Evolutionary conservation across 2,113 vertebrate species (phyloP).

Genomic region (Talpa occidentalis): DNA sequence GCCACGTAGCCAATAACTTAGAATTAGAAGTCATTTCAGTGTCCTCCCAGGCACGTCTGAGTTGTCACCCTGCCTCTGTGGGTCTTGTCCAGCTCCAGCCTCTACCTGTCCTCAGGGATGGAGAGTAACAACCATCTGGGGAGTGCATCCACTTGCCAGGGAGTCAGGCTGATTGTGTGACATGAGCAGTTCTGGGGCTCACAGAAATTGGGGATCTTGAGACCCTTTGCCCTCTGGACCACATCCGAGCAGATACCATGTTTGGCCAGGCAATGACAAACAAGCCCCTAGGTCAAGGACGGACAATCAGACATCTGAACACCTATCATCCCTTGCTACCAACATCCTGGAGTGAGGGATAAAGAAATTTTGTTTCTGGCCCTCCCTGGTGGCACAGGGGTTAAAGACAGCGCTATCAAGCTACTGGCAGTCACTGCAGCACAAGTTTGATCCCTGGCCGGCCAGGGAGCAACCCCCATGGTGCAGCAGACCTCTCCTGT

Average conservation of each 20-base stretch:
- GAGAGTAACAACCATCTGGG: not conserved
- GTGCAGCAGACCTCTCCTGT: too few species aligned
- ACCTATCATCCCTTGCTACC: accelerated
- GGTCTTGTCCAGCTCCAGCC: not conserved
- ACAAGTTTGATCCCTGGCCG: too few species aligned
- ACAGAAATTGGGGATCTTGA: not conserved
- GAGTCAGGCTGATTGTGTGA: accelerated
- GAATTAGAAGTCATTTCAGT: not conserved
- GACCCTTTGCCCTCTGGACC: not conserved
- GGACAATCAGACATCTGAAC: not conserved
- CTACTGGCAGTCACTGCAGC: too few species aligned
- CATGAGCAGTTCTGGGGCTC: not conserved
- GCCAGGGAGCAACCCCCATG: too few species aligned
- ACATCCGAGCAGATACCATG: not conserved
- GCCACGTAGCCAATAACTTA: accelerated
- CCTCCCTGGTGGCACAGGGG: too few species aligned
- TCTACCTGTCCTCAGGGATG: not conserved
- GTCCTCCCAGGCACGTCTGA: not conserved
- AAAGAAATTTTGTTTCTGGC: not conserved
- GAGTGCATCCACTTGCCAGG: accelerated
- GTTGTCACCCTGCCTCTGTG: not conserved
- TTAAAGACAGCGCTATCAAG: too few species aligned
- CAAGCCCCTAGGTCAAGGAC: not conserved
- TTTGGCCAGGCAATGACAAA: too few species aligned
- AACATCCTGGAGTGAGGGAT: not conserved